phyloP scores from a whole-genome alignment of 2,888 invertebrate genomes.

The Microchrysa polita region DNA sequence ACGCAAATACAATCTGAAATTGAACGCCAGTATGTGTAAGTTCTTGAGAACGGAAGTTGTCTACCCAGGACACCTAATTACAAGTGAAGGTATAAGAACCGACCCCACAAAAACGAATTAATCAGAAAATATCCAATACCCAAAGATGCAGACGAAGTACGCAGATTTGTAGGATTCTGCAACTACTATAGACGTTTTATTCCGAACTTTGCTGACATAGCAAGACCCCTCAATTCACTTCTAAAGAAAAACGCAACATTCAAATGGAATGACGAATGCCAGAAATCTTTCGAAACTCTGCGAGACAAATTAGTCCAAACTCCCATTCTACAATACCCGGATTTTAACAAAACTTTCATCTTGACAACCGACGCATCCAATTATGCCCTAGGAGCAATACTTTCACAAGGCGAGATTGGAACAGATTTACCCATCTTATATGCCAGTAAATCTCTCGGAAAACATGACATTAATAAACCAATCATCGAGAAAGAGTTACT shows the following conservation, averaged over 20 bases:
- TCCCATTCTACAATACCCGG: too few relatives aligned
- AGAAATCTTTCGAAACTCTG: too few relatives aligned
- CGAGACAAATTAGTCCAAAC: too few relatives aligned
- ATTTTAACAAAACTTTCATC: too few relatives aligned
- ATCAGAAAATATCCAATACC: conserved; percentile 52
- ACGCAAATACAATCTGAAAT: conserved; percentile 46
- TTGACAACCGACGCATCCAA: too few relatives aligned
- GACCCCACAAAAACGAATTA: conserved; percentile 51
- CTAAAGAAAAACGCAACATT: conserved; percentile 50
- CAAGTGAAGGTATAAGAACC: conserved; percentile 50
- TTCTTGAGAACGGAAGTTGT: conserved; percentile 51
- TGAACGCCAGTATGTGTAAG: conserved; percentile 48
- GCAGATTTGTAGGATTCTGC: conserved; percentile 52
- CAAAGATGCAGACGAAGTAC: conserved; percentile 48
- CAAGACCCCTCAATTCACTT: conserved; percentile 48
- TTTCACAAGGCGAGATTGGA: too few relatives aligned
- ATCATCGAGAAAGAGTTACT: too few relatives aligned
- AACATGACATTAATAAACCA: too few relatives aligned
- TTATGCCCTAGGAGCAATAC: too few relatives aligned
- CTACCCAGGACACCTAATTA: conserved; percentile 51
- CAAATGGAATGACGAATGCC: conserved; percentile 27
- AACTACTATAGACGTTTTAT: conserved; percentile 53
- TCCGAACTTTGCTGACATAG: conserved; percentile 52
- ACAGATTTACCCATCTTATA: too few relatives aligned
- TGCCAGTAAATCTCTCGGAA: too few relatives aligned